These are phyloP conservation scores for Acanthiza pusilla DNA, from an alignment of 2,797 vertebrate genomes.

Conservation along the genomic window DNA sequence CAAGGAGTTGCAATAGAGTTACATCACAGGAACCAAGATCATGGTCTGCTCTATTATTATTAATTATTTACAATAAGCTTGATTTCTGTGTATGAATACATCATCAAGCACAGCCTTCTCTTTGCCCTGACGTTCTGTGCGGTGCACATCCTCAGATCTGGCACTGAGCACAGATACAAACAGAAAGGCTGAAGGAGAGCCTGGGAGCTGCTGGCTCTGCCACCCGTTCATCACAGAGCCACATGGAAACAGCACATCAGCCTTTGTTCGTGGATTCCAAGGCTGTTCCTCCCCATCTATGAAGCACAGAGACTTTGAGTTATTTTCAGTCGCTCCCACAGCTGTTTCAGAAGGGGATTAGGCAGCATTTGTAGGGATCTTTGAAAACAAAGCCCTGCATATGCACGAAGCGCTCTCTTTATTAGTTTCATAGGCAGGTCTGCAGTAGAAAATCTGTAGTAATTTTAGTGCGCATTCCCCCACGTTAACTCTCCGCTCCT, in stretches of 20 bases:
- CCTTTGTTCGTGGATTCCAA: background rate
- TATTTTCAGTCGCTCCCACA: background rate
- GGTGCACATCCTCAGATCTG: background rate
- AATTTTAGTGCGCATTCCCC: background rate
- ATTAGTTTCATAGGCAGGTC: background rate
- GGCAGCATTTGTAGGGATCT: background rate
- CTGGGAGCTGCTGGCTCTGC: background rate
- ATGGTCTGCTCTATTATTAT: background rate
- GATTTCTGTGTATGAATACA: background rate
- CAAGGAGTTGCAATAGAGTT: background rate
- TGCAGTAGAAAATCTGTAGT: background rate
- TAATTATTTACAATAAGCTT: background rate
- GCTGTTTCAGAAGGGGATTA: background rate
- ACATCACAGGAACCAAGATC: background rate
- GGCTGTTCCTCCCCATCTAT: background rate
- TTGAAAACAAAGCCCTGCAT: background rate
- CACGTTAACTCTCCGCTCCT: background rate
- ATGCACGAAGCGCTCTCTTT: background rate
- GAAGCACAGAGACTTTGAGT: background rate
- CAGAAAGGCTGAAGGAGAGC: background rate
- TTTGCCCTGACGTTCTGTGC: background rate
- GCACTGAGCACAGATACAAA: background rate
- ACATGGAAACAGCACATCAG: background rate
- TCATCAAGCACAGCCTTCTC: background rate
- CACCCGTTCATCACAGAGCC: accelerated